These are phyloP conservation scores for Gymnothorax reevesii DNA, from an alignment of 2,797 vertebrate genomes.

Conservation along the genomic window DNA sequence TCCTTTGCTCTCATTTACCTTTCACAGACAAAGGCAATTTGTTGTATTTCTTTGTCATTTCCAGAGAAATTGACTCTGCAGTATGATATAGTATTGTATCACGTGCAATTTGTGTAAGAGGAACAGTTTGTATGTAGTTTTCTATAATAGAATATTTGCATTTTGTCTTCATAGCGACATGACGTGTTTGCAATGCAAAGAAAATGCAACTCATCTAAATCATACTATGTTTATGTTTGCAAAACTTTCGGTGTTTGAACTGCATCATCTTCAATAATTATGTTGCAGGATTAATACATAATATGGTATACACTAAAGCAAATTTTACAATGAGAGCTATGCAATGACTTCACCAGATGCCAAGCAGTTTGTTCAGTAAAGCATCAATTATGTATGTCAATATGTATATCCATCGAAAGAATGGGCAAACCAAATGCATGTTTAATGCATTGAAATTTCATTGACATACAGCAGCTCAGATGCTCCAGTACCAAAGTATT, in stretches of 20 bases:
- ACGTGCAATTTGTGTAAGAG: background rate
- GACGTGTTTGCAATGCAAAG: background rate
- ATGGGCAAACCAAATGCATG: conserved; percentile 5
- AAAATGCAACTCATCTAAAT: background rate
- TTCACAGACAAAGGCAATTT: background rate
- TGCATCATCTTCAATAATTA: background rate
- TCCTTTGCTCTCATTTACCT: conserved; percentile 13
- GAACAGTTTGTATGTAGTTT: background rate
- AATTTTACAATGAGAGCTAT: background rate
- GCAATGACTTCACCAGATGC: background rate
- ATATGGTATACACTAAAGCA: background rate
- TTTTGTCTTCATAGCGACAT: too few relatives aligned
- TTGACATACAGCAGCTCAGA: background rate
- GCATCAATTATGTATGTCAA: conserved; percentile 12
- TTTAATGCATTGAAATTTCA: conserved; percentile 8
- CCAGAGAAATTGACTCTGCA: background rate
- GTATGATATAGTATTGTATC: background rate
- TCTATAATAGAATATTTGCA: too few relatives aligned
- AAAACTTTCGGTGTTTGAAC: background rate
- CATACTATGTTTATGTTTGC: background rate
- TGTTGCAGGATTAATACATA: background rate
- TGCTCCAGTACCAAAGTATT: background rate
- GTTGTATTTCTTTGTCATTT: background rate
- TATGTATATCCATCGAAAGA: background rate
- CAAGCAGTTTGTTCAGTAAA: background rate